These are phyloP conservation scores for Megalopta genalis DNA, from an alignment of 1,140 invertebrate genomes.

Conservation along the genomic window DNA sequence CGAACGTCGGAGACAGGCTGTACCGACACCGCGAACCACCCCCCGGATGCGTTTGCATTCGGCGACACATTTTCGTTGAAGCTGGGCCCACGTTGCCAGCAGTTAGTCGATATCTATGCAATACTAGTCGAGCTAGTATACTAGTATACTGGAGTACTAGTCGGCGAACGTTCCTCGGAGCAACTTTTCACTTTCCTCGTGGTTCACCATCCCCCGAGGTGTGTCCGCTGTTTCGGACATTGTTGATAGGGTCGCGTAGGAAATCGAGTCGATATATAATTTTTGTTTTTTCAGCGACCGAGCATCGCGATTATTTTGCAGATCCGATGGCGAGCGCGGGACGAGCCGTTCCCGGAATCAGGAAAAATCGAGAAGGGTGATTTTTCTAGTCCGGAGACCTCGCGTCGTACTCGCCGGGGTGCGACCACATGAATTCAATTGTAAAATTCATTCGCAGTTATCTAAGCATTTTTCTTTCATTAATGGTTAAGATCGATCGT, in stretches of 20 bases:
- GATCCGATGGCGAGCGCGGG: no score
- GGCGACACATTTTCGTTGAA: background rate
- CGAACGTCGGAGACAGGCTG: background rate
- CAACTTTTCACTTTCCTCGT: conserved; percentile 3
- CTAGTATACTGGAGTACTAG: no score
- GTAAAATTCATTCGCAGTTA: background rate
- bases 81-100: background rate
- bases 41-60: background rate
- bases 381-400: background rate
- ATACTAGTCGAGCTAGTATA: conserved; percentile 33
- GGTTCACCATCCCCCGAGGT: background rate
- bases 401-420: background rate
- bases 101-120: conserved; percentile 26
- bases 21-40: background rate
- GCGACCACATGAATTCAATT: background rate
- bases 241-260: no score
- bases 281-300: background rate
- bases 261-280: conserved; percentile 12
- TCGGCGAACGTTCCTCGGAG: conserved; percentile 4
- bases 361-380: background rate
- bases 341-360: no score
- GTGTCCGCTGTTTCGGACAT: background rate
- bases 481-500: background rate
- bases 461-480: background rate
- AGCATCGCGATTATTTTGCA: no score